Evolutionary conservation across 92 coral and sea anemone genomes (phyloP).

Genomic region (Ricordea florida): DNA sequence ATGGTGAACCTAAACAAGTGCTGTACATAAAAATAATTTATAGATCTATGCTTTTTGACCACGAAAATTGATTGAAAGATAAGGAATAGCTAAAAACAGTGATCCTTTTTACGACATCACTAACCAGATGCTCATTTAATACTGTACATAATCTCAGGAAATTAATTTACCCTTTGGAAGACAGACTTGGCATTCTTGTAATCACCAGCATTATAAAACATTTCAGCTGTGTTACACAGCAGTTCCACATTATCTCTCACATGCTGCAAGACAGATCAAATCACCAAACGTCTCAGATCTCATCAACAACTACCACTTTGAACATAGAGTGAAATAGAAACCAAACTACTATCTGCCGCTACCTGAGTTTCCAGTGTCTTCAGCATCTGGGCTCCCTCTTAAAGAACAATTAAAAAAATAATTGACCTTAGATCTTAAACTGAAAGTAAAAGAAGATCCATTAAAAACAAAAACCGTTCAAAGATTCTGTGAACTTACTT

Average conservation of each 20-base stretch:
- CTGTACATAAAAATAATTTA: too few species aligned
- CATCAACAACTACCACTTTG: too few species aligned
- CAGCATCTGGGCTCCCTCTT: slow-evolving; percentile 88
- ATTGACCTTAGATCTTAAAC: not conserved
- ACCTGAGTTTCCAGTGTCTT: slow-evolving; percentile 93
- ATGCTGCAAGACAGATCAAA: slow-evolving; percentile 43
- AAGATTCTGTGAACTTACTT: slow-evolving; percentile 65
- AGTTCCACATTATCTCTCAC: slow-evolving; percentile 88
- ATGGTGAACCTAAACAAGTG: too few species aligned
- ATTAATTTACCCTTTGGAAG: slow-evolving; percentile 76
- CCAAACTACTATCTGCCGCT: too few species aligned
- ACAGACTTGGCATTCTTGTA: slow-evolving; percentile 78
- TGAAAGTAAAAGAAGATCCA: not conserved
- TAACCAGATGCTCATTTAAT: too few species aligned
- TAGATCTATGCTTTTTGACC: too few species aligned
- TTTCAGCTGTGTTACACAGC: slow-evolving; percentile 86
- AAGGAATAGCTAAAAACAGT: too few species aligned
- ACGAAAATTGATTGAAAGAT: too few species aligned
- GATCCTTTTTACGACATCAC: too few species aligned
- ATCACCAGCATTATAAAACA: slow-evolving; percentile 92
- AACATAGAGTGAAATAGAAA: too few species aligned
- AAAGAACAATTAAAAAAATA: not conserved
- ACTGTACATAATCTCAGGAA: not conserved
- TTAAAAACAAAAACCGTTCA: not conserved
- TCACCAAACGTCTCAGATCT: not conserved